A percentile compares a stretch with the other conserved stretches of the same genome.
phyloP scores from a whole-genome alignment of 2,113 vertebrate species.

The Mesembrinibis cayennensis region DNA sequence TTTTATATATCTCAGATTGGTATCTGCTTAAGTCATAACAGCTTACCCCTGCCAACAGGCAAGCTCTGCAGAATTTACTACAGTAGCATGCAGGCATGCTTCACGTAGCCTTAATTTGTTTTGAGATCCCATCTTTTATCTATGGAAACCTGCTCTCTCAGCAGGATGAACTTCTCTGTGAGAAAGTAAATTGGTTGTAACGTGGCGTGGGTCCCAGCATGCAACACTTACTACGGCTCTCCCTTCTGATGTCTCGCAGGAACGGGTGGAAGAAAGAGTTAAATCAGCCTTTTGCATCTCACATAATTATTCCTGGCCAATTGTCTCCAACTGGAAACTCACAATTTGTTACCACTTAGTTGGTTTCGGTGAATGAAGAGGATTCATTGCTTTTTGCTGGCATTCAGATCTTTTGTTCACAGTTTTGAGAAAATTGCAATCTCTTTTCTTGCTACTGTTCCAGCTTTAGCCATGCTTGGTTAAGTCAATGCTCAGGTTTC shows the following conservation, averaged over 20 bases:
- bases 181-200: conserved; percentile 39
- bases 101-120: conserved; percentile 35
- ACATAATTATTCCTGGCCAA: not conserved
- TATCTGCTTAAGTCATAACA: conserved; percentile 2
- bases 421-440: conserved; percentile 44
- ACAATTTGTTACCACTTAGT: conserved; percentile 61
- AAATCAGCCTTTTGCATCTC: not conserved
- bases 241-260: not conserved
- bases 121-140: conserved; percentile 39
- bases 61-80: conserved; percentile 25
- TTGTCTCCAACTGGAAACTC: conserved; percentile 44
- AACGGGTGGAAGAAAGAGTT: not conserved
- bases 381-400: conserved; percentile 10
- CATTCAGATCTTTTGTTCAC: conserved; percentile 20
- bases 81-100: conserved; percentile 20
- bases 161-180: conserved; percentile 26
- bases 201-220: not conserved
- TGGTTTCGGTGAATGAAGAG: conserved; percentile 57
- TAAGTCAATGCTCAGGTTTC: conserved; percentile 7
- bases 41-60: not conserved
- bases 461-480: conserved; percentile 67
- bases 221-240: not conserved
- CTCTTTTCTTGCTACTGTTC: conserved; percentile 62
- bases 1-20: conserved; percentile 8
- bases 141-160: conserved; percentile 53